A percentile compares a stretch with the other conserved stretches of the same genome.
Evolutionary conservation across 2,888 invertebrate genomes (phyloP).

Genomic region (Ptilodon capucinus): DNA sequence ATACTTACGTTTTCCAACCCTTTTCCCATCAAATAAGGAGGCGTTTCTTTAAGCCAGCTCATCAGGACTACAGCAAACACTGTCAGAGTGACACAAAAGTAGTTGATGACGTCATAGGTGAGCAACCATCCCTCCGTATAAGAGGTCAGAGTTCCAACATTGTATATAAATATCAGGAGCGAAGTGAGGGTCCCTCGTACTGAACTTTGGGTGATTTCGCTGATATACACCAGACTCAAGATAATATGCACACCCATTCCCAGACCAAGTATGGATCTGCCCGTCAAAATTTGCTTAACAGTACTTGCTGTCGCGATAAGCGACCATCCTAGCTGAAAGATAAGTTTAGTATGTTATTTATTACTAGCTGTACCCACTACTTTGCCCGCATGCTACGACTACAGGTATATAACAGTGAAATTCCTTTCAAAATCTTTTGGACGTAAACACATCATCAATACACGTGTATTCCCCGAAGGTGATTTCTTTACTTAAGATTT

Average conservation of each 20-base stretch:
- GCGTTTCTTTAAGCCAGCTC: constrained; percentile 39
- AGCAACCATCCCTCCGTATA: constrained; percentile 44
- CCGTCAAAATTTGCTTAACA: constrained; percentile 50
- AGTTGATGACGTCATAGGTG: constrained; percentile 41
- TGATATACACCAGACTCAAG: constrained; percentile 72
- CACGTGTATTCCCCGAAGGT: too few species aligned
- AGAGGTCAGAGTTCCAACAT: constrained; percentile 35
- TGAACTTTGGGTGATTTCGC: constrained; percentile 67
- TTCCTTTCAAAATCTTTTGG: too few species aligned
- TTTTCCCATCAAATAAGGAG: constrained; percentile 34
- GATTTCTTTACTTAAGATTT: too few species aligned
- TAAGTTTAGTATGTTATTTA: too few species aligned
- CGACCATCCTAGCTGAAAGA: constrained; percentile 46
- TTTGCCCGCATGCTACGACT: too few species aligned
- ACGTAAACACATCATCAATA: too few species aligned
- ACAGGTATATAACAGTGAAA: too few species aligned
- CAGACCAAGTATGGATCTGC: constrained; percentile 75
- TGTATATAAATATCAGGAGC: constrained; percentile 22
- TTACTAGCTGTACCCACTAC: too few species aligned
- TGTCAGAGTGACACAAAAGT: constrained; percentile 27
- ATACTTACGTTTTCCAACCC: constrained; percentile 41
- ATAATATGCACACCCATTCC: constrained; percentile 55
- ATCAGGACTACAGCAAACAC: constrained; percentile 30
- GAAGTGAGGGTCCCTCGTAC: constrained; percentile 33
- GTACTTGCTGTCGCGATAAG: constrained; percentile 36